Evolutionary conservation across 1,140 invertebrate species (phyloP), one percentile per base, ranked within the genome.

Genomic region (Sweltsa coloradensis): DNA sequence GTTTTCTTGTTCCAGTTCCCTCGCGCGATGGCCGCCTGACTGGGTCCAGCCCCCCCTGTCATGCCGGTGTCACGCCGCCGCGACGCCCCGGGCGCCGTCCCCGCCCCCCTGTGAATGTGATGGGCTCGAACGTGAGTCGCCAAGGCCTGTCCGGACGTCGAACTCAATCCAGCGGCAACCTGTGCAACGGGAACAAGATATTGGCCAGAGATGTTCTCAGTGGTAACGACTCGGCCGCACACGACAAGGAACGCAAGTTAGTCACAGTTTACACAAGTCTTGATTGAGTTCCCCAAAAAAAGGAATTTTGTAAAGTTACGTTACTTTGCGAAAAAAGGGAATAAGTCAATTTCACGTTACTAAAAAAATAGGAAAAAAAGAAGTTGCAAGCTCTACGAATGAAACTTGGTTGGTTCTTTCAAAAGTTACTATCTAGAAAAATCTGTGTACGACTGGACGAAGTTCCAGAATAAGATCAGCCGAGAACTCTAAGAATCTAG

Each of bases 71-170:
- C 5, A 24, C 40, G 16, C 11, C 43, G 14, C 19, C 43, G n/a
- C 14, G 14, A 26, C 25, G 25, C 7, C 14, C 23, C 7, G 5
- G 2, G 3, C 23, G 9, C 3, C 43, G 27, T n/a, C 43, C 2
- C 14, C 26, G 34, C 21, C 25, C 19, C 9, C 44, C 29, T 31
- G 19, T 14, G 18, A 9, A 41, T 27, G 60, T 60, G 48, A 83
- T 83, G 81, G 81, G 81, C 52, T 80, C 80, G 22, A 83, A 83
- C 65, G 70, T 83, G 47, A 82, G 79, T 62, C 72, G 80, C 27
- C 78, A 80, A 58, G 79, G 74, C 49, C 65, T 76, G 55, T 68
- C 74, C 14, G 79, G 79, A 27, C 71, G 82, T 9, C 68, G 81
- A 40, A 79, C 80, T 3, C 75, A 81, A 48, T 83, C 80, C 24